Conservation (phyloP, 2,113 vertebrate genomes). For the Indicator maculatus region DNA sequence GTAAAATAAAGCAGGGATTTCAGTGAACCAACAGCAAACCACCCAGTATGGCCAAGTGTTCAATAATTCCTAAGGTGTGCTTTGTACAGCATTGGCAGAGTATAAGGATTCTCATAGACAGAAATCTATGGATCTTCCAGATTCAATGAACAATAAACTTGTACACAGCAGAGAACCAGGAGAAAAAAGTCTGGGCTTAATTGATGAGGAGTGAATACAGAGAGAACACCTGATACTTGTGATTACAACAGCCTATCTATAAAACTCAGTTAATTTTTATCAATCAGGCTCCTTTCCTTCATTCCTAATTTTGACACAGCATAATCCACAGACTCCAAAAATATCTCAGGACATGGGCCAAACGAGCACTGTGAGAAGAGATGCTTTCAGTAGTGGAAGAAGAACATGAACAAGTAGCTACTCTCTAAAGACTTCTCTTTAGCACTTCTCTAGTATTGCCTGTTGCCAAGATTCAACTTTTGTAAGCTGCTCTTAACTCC, state of each 20-base stretch:
- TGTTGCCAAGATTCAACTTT: not conserved
- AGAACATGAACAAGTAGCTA: not conserved
- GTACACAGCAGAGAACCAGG: not conserved
- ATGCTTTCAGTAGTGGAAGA: not conserved
- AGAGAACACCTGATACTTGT: not conserved
- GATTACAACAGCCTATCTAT: not conserved
- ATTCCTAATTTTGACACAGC: not conserved
- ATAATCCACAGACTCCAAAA: not conserved
- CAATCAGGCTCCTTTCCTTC: not conserved
- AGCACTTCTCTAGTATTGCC: not conserved
- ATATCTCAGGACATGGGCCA: not conserved
- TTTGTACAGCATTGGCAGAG: not conserved
- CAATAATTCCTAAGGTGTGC: not conserved
- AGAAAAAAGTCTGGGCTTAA: not conserved
- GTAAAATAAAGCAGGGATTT: constrained; percentile 4
- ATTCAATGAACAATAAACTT: not conserved
- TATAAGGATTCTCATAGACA: not conserved
- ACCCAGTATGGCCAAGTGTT: not conserved
- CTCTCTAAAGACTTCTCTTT: not conserved
- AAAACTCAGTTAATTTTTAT: not conserved
- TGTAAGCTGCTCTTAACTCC: not conserved
- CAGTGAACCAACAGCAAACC: not conserved
- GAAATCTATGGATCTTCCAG: not conserved
- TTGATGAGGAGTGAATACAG: not conserved
- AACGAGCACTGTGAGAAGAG: not conserved